A percentile compares a stretch with the other conserved stretches of the same genome.
Conservation (phyloP, 2,797 vertebrate genomes). For the Eospalax fontanierii region DNA sequence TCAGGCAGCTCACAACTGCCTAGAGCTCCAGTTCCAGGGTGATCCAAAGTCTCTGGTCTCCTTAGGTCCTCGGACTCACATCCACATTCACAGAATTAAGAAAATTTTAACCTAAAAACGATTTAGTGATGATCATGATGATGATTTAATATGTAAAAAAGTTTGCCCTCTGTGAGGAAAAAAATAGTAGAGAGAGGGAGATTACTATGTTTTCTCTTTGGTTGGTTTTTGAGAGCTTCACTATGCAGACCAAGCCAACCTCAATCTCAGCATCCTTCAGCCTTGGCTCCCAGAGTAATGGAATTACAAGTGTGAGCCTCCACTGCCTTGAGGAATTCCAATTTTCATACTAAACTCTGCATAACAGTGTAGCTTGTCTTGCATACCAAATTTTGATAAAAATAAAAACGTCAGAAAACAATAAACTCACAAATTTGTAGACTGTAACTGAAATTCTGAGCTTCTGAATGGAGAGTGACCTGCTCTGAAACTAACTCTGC, state of each 20-base stretch:
- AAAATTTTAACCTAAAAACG: no score
- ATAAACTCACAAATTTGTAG: neutral
- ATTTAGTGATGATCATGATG: neutral
- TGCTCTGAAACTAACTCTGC: neutral
- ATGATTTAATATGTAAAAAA: neutral
- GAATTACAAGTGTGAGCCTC: no score
- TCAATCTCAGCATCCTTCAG: no score
- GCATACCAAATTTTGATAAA: constrained; percentile 38
- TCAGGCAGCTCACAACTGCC: no score
- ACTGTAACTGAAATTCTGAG: constrained; percentile 24
- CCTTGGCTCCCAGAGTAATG: no score
- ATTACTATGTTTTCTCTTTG: neutral
- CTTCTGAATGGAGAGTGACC: neutral
- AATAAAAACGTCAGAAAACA: neutral
- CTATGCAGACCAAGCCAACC: no score
- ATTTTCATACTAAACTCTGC: neutral
- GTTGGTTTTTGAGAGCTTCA: neutral
- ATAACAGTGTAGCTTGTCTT: constrained; percentile 3
- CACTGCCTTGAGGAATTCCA: no score
- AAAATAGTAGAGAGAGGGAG: neutral
- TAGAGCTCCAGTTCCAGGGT: no score
- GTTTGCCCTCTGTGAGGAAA: neutral
- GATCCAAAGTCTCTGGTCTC: no score
- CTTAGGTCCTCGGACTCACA: no score
- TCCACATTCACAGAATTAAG: no score